Percentiles rank a stretch among this genome's conserved stretches.
These are phyloP conservation scores for Eledona agricola DNA, from an alignment of 2,888 invertebrate species.

Conservation along the genomic window DNA sequence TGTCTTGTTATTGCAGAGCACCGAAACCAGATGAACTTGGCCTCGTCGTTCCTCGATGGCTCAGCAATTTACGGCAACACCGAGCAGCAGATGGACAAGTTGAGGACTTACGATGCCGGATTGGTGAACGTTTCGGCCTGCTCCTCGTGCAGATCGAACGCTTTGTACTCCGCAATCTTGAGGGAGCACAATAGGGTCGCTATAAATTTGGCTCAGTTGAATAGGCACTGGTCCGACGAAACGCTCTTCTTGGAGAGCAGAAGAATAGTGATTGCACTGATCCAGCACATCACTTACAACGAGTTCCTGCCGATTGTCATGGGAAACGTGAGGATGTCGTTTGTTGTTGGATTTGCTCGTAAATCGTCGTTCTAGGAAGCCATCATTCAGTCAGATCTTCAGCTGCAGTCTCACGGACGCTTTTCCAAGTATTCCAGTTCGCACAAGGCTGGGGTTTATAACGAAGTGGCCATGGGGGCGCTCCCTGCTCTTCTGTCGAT, in stretches of 20 bases:
- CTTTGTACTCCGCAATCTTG: slow-evolving; percentile 75
- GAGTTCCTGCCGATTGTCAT: slow-evolving; percentile 83
- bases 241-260: slow-evolving; percentile 79
- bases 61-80: slow-evolving; percentile 84
- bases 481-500: slow-evolving; percentile 79
- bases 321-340: slow-evolving; percentile 77
- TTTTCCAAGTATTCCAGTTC: slow-evolving; percentile 84
- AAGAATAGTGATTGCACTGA: slow-evolving; percentile 77
- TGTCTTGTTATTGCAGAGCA: slow-evolving; percentile 63
- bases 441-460: slow-evolving; percentile 78
- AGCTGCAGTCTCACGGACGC: slow-evolving; percentile 74
- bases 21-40: slow-evolving; percentile 86
- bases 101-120: slow-evolving; percentile 77
- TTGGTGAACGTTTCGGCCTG: slow-evolving; percentile 75
- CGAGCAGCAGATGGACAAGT: slow-evolving; percentile 72
- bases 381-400: slow-evolving; percentile 70
- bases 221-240: slow-evolving; percentile 83
- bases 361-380: slow-evolving; percentile 67
- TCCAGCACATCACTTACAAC: slow-evolving; percentile 85
- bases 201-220: slow-evolving; percentile 72
- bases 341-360: no score
- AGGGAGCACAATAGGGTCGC: slow-evolving; percentile 85
- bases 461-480: slow-evolving; percentile 79
- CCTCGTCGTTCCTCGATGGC: slow-evolving; percentile 84
- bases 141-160: slow-evolving; percentile 72